A percentile compares a stretch with the other conserved stretches of the same genome.
phyloP scores from a whole-genome alignment of 2,113 vertebrate genomes.

The Cebus imitator region DNA sequence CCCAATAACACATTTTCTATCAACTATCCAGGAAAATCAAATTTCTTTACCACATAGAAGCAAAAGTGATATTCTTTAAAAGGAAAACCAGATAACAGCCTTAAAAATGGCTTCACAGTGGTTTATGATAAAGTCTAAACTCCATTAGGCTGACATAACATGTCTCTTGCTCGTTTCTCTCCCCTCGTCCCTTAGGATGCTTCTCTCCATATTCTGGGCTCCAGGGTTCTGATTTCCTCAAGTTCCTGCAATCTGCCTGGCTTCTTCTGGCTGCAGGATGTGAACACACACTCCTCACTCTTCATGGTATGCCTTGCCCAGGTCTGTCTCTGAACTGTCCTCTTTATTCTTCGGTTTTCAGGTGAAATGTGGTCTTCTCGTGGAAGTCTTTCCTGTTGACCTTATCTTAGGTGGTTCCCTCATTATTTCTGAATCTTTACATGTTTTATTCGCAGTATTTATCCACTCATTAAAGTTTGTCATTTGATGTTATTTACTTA shows the following conservation, averaged over 20 bases:
- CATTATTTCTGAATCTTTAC: not conserved
- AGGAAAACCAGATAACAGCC: not conserved
- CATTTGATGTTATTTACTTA: not conserved
- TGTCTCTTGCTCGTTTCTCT: not conserved
- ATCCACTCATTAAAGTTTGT: not conserved
- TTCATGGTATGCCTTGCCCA: not conserved
- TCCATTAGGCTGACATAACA: accelerated
- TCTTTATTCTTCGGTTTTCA: not conserved
- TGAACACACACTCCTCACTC: accelerated
- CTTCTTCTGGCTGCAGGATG: not conserved
- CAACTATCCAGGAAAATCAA: not conserved
- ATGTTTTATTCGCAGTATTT: not conserved
- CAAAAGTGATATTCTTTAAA: not conserved
- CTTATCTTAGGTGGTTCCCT: not conserved
- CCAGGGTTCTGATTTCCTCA: not conserved
- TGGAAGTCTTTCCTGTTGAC: not conserved
- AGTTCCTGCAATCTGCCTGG: too few relatives aligned
- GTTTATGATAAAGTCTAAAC: not conserved
- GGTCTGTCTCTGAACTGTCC: not conserved
- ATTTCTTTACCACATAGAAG: not conserved
- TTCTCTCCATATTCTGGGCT: not conserved
- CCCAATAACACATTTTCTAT: not conserved
- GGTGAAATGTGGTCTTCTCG: not conserved
- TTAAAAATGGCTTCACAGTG: not conserved
- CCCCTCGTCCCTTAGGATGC: accelerated